Evolutionary conservation across 1,140 invertebrate genomes (phyloP), one percentile per base, ranked within the genome.

Genomic region (Chrysomallon squamiferum): DNA sequence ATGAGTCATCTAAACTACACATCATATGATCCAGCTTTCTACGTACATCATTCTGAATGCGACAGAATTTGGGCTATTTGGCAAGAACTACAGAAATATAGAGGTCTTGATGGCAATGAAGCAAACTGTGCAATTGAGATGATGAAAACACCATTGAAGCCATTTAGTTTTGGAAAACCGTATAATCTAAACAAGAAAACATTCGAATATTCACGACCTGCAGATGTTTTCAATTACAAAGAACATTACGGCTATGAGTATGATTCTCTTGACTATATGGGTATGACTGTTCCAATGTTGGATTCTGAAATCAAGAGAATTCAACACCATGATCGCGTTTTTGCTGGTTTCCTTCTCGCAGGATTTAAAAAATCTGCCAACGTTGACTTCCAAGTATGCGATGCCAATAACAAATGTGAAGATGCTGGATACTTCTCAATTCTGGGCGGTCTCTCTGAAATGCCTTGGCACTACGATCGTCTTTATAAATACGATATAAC

Each of bases 21-120:
- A 0, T 68, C 71, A 5, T 73, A 70, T 27, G 71, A 73, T 52
- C 71, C 71, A 15, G 45, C 57, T 2, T 73, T 73, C 61, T 65
- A 61, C 15, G 35, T 70, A 7, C 71, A 73, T 41, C 71, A 73
- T 58, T 60, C 71, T 5, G 64, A 67, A 56, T 56, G 41, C 0
- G 71, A 73, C 59, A 68, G 71, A 32, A 50, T 73, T 29, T 73
- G 59, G 57, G 68, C 66, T n/a, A 29, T 70, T n/a, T 73, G 71
- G 71, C 71, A 73, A 50, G 59, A 62, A n/a, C 65, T 73, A 11
- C 71, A 73, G 54, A 57, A 59, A n/a, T 41, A 50, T 59, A 64
- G 71, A 59, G 71, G 71, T 18, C 62, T 60, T 15, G 35, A 63
- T 38, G 64, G 59, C 33, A 62, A 64, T 32, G 59, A 68, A 20